Base-by-base conservation (phyloP, 35 echinoderm and acorn worm genomes). In the Anneissia japonica region DNA sequence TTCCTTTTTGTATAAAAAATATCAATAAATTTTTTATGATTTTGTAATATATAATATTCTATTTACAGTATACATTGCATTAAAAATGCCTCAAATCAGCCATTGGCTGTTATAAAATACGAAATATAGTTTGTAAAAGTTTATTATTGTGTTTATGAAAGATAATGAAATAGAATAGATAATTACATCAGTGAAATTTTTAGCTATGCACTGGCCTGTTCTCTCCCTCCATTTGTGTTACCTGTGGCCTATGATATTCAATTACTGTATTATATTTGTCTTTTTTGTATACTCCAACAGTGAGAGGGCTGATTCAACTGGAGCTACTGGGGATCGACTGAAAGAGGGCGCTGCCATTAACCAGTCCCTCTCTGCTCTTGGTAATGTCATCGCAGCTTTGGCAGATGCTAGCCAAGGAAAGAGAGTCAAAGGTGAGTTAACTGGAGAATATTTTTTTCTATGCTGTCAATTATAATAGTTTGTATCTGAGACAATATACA, bases 281-380 rank as follows among this genome's bases (percentile, higher is more conserved):
- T 79, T 81, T 0, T 73, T 40, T 46, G 30, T 83, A 26, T 19
- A 14, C 38, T 76, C 34, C 56, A n/a, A 43, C 76, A 97, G 95
- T 93, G 95, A 98, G 76, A 89, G 95, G 34, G 95, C 95, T n/a
- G 95, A 98, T 31, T 93, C 91, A 31, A 98, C 95, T 17, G 95
- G 95, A 35, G 95, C 95, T 28, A 98, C 95, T 2, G 95, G 95
- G 41, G 92, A 98, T 77, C 80, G 95, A 23, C 81, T 98, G 30
- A 98, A 98, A 79, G 95, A 98, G 87, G 95, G 95, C 30, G 92
- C 92, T 78, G 95, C 92, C 32, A 98, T 98, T 83, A 98, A 98
- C 89, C 91, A 98, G 77, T 98, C 95, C 0, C 89, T 98, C 28
- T 98, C 95, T 4, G 88, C 91, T 34, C 86, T 98, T 31, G 95